These are phyloP conservation scores for Embiotoca jacksoni DNA, from an alignment of 2,113 vertebrate genomes.

Conservation along the genomic window DNA sequence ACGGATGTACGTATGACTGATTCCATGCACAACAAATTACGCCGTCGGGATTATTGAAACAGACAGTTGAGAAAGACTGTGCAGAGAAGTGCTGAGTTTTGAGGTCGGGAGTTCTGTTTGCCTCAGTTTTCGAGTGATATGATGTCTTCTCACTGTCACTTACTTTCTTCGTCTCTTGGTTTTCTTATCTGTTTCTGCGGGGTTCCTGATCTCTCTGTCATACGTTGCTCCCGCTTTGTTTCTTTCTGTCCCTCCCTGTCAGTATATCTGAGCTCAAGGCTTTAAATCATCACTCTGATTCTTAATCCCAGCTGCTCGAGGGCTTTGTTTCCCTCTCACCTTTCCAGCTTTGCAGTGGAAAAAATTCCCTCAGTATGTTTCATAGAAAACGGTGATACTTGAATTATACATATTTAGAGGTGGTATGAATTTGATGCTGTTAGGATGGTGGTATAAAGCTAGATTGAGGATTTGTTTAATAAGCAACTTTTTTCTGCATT, in stretches of 20 bases:
- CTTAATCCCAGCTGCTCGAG: neutral
- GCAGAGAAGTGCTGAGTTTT: constrained; percentile 19
- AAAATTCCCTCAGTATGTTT: too few relatives aligned
- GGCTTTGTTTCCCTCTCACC: too few relatives aligned
- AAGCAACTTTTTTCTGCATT: neutral
- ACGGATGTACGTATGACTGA: neutral
- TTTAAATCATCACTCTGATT: constrained; percentile 6
- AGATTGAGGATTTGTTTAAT: neutral
- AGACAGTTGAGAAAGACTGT: constrained; percentile 2
- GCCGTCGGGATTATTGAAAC: neutral
- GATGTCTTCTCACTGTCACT: constrained; percentile 11
- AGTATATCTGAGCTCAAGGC: neutral
- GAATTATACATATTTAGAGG: too few relatives aligned
- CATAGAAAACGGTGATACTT: too few relatives aligned
- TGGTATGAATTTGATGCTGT: too few relatives aligned
- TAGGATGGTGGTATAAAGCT: too few relatives aligned
- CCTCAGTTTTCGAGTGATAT: constrained; percentile 26
- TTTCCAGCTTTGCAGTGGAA: neutral
- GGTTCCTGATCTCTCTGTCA: neutral
- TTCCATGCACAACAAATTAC: neutral
- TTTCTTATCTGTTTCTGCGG: neutral
- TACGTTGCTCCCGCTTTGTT: neutral
- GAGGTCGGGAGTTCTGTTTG: constrained; percentile 34
- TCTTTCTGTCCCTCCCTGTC: constrained; percentile 6
- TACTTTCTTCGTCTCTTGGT: neutral